Evolutionary conservation across 2,888 invertebrate species (phyloP), one percentile per base, ranked within the genome.

Genomic region (Eupithecia vulgata): DNA sequence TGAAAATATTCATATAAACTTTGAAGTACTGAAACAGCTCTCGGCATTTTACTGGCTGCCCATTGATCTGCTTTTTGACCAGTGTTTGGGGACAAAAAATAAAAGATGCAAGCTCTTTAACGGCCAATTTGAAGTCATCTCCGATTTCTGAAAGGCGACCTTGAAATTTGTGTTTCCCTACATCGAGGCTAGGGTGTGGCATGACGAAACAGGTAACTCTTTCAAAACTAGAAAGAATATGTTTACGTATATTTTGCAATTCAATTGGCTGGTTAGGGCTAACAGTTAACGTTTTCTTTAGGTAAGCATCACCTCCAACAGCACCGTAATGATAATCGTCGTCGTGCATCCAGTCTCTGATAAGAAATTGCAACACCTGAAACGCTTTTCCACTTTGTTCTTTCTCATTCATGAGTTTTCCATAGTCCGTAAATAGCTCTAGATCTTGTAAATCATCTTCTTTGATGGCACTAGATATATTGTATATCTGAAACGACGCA

Each of bases 381-480:
- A 97, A 97, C 21, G 98, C 57, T 97, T 75, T 73, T 10, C 71
- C 74, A 25, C 42, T 64, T 13, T 64, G 96, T 83, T 98, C 98
- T 25, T 57, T 57, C 25, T 57, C 70, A 13, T 96, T 96, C 81
- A 98, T 92, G 79, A 99, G 92, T 79, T 98, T 95, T 8, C 99
- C 99, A 88, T 99, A 99, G 87, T 99, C 98, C 40, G 98, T 98
- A 90, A 78, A 64, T 64, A 72, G 95, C 88, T 97, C 97, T 82
- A 98, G 94, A 92, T 98, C 98, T 89, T 99, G 98, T 62, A 99
- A 92, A 92, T 99, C 98, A 90, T 99, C 98, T 90, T 99, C 98
- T 89, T 98, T 98, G 77, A 99, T 97, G 88, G 98, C 98, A 88
- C 97, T 97, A 73, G 97, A 97, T 73, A 99, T 35, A 42, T 81